Evolutionary conservation across 2,797 vertebrate species (phyloP).

Genomic region (Lophius americanus): DNA sequence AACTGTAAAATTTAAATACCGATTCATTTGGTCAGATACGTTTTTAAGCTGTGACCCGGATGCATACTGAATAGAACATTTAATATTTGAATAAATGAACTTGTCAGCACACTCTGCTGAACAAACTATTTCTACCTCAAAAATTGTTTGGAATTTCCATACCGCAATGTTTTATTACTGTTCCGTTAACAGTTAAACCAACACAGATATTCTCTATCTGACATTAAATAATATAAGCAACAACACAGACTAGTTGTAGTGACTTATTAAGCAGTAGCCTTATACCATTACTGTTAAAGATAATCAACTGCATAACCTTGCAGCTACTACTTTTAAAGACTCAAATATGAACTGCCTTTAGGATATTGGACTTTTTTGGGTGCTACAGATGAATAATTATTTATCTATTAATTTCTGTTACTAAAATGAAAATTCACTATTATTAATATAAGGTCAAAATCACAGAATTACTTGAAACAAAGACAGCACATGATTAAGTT

Average conservation of each 20-base stretch:
- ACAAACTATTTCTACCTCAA: neutral
- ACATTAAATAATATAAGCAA: neutral
- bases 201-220: neutral
- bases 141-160: neutral
- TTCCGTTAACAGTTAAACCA: neutral
- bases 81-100: neutral
- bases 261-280: neutral
- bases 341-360: neutral
- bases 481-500: neutral
- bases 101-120: neutral
- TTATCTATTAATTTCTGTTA: neutral
- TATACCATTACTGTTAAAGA: neutral
- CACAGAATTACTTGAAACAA: neutral
- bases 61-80: neutral
- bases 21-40: too few species aligned
- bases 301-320: neutral
- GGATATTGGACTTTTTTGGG: neutral
- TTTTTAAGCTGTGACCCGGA: neutral
- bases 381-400: neutral
- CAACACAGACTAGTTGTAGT: neutral
- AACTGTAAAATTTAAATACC: too few species aligned
- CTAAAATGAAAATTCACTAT: neutral
- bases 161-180: neutral
- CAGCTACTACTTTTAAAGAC: neutral
- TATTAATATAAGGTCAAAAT: neutral